Evolutionary conservation across 2,113 vertebrate species (phyloP).

Genomic region (Eclectus roratus): DNA sequence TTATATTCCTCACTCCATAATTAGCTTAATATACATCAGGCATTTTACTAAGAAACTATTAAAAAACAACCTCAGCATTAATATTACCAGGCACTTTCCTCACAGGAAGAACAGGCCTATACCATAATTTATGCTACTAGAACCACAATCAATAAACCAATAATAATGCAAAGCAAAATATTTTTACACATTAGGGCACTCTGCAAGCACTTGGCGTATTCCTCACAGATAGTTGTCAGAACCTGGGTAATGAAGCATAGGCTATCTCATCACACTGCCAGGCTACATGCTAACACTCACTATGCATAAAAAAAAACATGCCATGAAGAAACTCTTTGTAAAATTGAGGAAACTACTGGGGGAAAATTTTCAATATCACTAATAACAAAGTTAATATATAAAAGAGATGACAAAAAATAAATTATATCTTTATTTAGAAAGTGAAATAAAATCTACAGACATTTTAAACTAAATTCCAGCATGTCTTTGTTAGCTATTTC

Average conservation of each 20-base stretch:
- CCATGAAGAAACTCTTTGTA: constrained; percentile 21
- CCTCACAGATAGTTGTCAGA: not conserved
- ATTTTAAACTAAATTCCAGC: not conserved
- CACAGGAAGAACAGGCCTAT: not conserved
- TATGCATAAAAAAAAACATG: constrained; percentile 33
- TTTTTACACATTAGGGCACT: not conserved
- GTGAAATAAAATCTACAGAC: not conserved
- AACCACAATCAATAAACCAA: not conserved
- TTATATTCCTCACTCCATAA: not conserved
- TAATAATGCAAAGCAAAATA: not conserved
- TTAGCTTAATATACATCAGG: not conserved
- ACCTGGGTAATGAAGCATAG: no score
- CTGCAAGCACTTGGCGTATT: constrained; percentile 11
- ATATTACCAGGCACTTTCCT: not conserved
- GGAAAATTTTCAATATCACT: not conserved
- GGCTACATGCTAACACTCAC: constrained; percentile 40
- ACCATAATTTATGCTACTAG: not conserved
- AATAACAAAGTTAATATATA: not conserved
- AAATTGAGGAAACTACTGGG: not conserved
- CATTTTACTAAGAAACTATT: not conserved
- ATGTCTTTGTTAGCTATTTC: not conserved
- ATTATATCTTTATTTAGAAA: not conserved
- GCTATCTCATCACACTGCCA: constrained; percentile 50
- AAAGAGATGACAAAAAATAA: not conserved
- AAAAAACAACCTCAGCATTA: not conserved